phyloP scores from a whole-genome alignment of 2,113 vertebrate species.

The Castor canadensis region DNA sequence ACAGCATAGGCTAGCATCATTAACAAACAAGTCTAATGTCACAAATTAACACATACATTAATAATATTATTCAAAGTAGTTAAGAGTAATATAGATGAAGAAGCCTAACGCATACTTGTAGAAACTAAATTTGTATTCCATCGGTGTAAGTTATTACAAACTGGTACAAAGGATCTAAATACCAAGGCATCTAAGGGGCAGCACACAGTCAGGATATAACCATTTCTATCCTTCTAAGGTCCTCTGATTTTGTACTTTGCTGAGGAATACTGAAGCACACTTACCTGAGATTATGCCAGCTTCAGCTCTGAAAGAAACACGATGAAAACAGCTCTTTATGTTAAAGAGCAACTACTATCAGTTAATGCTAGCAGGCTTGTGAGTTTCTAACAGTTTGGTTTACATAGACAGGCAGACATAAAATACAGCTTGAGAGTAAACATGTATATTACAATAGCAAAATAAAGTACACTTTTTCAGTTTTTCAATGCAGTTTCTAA shows the following conservation, averaged over 20 bases:
- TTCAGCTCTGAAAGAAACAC: conserved; percentile 15
- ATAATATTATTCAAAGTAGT: background rate
- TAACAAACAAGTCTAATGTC: background rate
- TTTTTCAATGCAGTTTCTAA: conserved; percentile 13
- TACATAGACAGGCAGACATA: background rate
- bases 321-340: background rate
- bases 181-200: background rate
- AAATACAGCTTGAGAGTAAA: background rate
- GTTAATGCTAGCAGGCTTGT: background rate
- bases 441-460: background rate
- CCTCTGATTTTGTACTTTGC: conserved; percentile 7
- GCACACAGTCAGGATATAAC: background rate
- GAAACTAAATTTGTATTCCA: conserved; percentile 9
- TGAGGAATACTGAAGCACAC: too few species aligned
- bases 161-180: background rate
- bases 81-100: background rate
- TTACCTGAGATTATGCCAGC: background rate
- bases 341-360: background rate
- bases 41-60: background rate
- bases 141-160: background rate
- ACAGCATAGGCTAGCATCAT: background rate
- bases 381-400: conserved; percentile 30
- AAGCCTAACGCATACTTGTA: background rate
- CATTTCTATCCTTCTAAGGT: conserved; percentile 34
- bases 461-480: background rate